Conservation (phyloP, 2,113 vertebrate species). For the Panurus biarmicus region DNA sequence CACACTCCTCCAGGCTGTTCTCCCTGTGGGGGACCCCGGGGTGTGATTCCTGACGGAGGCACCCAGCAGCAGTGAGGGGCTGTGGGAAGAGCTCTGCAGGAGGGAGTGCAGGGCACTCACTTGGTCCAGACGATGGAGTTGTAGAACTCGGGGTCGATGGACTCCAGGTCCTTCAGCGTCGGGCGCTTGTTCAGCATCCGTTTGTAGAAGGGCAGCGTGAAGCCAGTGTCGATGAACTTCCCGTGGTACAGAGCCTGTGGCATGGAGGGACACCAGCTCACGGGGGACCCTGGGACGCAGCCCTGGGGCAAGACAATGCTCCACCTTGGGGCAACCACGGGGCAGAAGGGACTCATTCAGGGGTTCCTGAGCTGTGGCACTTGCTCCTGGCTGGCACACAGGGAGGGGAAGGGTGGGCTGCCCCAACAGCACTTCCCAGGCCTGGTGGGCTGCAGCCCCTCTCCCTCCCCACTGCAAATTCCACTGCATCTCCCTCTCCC, state of each 20-base stretch:
- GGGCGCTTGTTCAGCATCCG: constrained; percentile 97
- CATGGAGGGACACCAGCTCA: neutral
- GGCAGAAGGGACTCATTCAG: neutral
- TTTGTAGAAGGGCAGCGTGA: constrained; percentile 98
- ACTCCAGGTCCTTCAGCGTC: constrained; percentile 95
- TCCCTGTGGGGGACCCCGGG: constrained; percentile 68
- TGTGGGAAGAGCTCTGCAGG: neutral
- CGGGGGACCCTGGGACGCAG: accelerated
- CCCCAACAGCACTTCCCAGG: accelerated
- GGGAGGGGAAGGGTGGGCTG: accelerated
- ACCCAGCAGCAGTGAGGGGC: neutral
- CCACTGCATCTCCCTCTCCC: neutral
- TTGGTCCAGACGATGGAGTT: constrained; percentile 99
- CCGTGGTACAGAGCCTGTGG: constrained; percentile 90
- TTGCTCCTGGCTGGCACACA: neutral
- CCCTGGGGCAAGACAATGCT: accelerated
- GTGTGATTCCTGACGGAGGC: neutral
- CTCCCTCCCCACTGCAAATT: neutral
- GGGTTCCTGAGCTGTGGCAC: neutral
- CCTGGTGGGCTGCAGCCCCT: neutral
- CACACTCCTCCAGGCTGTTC: constrained; percentile 92
- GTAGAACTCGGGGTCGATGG: constrained; percentile 96
- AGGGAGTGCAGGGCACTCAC: constrained; percentile 66
- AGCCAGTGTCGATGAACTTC: constrained; percentile 97
- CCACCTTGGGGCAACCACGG: accelerated